Evolutionary conservation across 2,888 invertebrate species (phyloP), one percentile per base, ranked within the genome.

Genomic region (Tromatobia lineatoria): DNA sequence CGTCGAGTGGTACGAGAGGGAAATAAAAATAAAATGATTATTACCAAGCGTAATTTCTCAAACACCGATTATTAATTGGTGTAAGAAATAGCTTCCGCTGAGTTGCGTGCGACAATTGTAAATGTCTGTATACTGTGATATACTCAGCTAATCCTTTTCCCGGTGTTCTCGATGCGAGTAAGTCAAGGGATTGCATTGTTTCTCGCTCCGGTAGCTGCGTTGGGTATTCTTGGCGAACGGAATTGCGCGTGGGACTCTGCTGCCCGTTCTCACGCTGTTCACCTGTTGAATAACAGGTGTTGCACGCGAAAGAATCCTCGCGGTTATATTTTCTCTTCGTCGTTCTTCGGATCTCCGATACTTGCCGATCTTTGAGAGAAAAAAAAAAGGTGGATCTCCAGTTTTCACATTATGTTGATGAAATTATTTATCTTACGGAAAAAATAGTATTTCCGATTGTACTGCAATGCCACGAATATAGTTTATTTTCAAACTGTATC

Each of bases 251-350:
- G 86, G 83, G 87, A 80, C 67, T 74, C 18, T 42, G 64, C 73
- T 83, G 54, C 45, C 59, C 59, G 82, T 87, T 87, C 86, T 82
- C 87, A 87, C 87, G 87, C 85, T 77, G 76, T 77, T 83, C 86
- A 87, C 82, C 85, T 82, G 85, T 82, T 82, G 81, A 85, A 85
- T 81, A 82, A 81, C 86, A 83, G 83, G 85, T 85, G 86, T 76
- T 76, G 78, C 83, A 71, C 82, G 75, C 75, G 75, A 75, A 82
- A 76, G 82, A 76, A 85, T 82, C 79, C 70, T 59, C 57, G 11
- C 1, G 29, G 45, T 45, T 50, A 23, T 61, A 57, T 34, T 67
- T 15, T 45, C 42, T 20, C 66, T 29, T 42, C 45, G 66, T 42
- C 45, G 66, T n/a, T 29, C 3, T 15, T 42, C n/a, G 67, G 52